Percentiles rank a stretch among this genome's conserved stretches.
These are phyloP conservation scores for Yasuhikotakia modesta DNA, from an alignment of 2,797 vertebrate genomes.

Conservation along the genomic window DNA sequence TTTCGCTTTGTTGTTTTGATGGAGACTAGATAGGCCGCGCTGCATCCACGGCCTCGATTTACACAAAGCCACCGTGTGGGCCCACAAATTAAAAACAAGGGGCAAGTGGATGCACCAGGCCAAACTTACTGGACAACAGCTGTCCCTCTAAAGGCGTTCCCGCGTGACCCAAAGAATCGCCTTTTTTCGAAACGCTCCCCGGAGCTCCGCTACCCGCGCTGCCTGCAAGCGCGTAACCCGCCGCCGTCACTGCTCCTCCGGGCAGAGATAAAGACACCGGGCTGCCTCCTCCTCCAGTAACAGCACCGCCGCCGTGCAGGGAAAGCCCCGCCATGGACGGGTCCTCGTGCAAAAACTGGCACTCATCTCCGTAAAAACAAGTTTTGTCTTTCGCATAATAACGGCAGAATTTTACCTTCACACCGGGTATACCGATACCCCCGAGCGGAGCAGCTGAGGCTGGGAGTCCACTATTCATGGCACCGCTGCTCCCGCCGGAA, in stretches of 20 bases:
- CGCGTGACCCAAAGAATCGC: conserved; percentile 79
- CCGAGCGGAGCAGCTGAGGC: conserved; percentile 82
- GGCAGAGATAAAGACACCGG: conserved; percentile 81
- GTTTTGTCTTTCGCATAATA: conserved; percentile 98
- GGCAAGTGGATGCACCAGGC: too few species aligned
- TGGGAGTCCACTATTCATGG: conserved; percentile 87
- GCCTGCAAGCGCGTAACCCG: conserved; percentile 75
- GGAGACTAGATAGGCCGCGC: conserved; percentile 73
- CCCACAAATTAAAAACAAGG: conserved; percentile 58
- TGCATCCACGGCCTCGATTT: conserved; percentile 76
- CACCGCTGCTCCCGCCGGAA: conserved; percentile 82
- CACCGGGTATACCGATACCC: conserved; percentile 79
- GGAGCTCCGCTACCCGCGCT: conserved; percentile 65
- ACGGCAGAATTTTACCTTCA: conserved; percentile 96
- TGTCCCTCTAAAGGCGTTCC: conserved; percentile 84
- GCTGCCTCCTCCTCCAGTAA: conserved; percentile 71
- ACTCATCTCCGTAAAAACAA: conserved; percentile 98
- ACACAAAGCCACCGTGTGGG: conserved; percentile 57
- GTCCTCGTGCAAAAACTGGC: conserved; percentile 96
- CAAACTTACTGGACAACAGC: conserved; percentile 88
- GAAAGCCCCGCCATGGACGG: conserved; percentile 78
- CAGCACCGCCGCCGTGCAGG: conserved; percentile 69
- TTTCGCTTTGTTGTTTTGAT: conserved; percentile 50
- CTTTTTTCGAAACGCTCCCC: conserved; percentile 83
- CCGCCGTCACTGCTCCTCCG: conserved; percentile 74